phyloP scores from a whole-genome alignment of 2,113 vertebrate genomes.

The Clinocottus analis region DNA sequence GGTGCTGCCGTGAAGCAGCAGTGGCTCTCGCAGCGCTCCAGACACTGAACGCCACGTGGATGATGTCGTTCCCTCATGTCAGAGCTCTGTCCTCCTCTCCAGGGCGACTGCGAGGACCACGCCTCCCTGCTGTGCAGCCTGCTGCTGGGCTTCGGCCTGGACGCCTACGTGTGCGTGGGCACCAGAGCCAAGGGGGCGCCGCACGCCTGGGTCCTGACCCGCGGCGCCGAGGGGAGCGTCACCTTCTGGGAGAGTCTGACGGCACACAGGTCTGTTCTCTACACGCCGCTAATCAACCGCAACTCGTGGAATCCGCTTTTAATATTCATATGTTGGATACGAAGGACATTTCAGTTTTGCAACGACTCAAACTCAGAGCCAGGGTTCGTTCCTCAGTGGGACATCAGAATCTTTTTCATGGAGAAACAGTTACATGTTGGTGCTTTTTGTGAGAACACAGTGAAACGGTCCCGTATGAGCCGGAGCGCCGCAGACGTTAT shows the following conservation, averaged over 20 bases:
- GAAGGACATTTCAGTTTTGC: not conserved
- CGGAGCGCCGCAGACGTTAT: too few species aligned
- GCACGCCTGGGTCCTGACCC: constrained; percentile 96
- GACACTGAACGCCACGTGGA: not conserved
- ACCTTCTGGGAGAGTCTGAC: constrained; percentile 98
- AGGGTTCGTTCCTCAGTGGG: constrained; percentile 18
- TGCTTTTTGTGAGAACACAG: not conserved
- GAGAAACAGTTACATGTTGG: constrained; percentile 25
- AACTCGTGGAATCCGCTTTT: not conserved
- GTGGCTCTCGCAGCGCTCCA: too few species aligned
- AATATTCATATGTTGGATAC: not conserved
- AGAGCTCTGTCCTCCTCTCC: constrained; percentile 20
- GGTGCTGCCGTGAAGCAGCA: too few species aligned
- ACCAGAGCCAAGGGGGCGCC: constrained; percentile 91
- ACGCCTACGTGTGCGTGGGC: constrained; percentile 97
- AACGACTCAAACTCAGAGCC: not conserved
- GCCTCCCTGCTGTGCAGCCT: constrained; percentile 95
- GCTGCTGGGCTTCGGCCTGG: constrained; percentile 93
- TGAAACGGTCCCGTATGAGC: too few species aligned
- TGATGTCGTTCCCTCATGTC: not conserved
- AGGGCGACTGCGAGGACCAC: constrained; percentile 99
- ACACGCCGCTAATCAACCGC: not conserved
- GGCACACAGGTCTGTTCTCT: constrained; percentile 86
- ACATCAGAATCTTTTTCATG: constrained; percentile 35
- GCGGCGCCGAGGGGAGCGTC: constrained; percentile 89